Evolutionary conservation across 2,888 invertebrate genomes (phyloP), one percentile per base, ranked within the genome.

Genomic region (Portevinia maculata): DNA sequence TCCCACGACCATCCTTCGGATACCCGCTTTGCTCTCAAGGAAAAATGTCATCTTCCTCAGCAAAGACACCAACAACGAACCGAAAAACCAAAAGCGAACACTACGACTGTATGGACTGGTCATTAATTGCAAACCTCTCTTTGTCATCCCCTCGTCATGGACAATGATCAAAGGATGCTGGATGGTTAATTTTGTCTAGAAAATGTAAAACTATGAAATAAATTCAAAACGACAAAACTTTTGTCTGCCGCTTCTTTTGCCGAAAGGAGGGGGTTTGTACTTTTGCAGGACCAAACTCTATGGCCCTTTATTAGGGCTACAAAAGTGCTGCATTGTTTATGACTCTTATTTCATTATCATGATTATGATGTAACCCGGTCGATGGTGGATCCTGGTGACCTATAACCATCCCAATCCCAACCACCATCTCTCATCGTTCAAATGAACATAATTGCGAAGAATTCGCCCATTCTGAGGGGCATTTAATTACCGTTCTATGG

Each of bases 401-500:
- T 60, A 34, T 17, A 9, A 21, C 19, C 46, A 46, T 7, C 46
- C n/a, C 17, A 17, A 24, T 6, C 44, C 15, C 53, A 55, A 6
- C 7, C 41, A 57, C 21, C 24, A 11, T 30, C 21, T 7, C 6
- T 19, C 53, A 67, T 17, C 11, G 55, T 19, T 11, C 30, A 39
- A 21, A 62, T 69, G 74, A 74, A 37, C 69, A 60, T 69, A 62
- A 74, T 69, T 13, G 59, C 60, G 60, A 79, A 79, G 67, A 74
- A 69, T 75, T 52, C 57, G 30, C 59, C 57, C 75, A 75, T 76
- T 75, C 46, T 21, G 34, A 41, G 60, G 70, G 70, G 69, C 70
- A 75, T 81, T 81, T 81, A 81, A 81, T 81, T 81, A 81, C 64
- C 81, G 53, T 75, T 81, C 75, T 75, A 81, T 59, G 24, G 69